Evolutionary conservation across 2,888 invertebrate genomes (phyloP), one percentile per base, ranked within the genome.

Genomic region (Nemapogon koenigi): DNA sequence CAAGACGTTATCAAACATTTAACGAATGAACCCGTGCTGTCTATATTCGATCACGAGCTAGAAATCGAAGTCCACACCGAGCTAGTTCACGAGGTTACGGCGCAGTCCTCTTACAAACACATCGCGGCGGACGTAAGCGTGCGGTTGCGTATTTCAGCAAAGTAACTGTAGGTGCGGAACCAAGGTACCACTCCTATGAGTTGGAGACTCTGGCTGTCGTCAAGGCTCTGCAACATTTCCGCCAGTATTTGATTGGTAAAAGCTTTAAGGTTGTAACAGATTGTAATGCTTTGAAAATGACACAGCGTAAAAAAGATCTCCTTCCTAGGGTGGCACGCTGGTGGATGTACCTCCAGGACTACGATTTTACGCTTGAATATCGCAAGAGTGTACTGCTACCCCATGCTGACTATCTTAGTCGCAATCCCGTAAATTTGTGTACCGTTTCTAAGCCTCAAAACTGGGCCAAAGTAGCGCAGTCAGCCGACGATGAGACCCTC

Each of bases 401-500:
- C 2, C 41, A 37, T 15, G 48, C 41, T 8, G 37, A 37, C 11
- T 43, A 28, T n/a, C n/a, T n/a, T n/a, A n/a, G n/a, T n/a, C n/a
- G n/a, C n/a, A n/a, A n/a, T n/a, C n/a, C n/a, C n/a, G n/a, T 11
- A 3, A 3, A 43, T n/a, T 33, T 44, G 0, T 13, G 11, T 7
- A 19, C 43, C 16, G 30, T 42, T 10, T 2, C 26, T 15, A 43
- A 27, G n/a, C 45, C 43, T 2, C 38, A 28, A 1, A 49, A 47
- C 13, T 47, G 46, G 46, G 45, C 42, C 2, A 44, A 46, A 17
- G 40, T 47, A 0, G 47, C 48, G 2, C 50, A 52, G 14, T 3
- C 46, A 0, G 43, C 46, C 1, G 52, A 52, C 15, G 35, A 41
- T 0, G 50, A 52, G 25, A 51, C 49, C 1, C 44, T 27, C n/a